A percentile compares a stretch with the other conserved stretches of the same genome.
Evolutionary conservation across 2,113 vertebrate genomes (phyloP).

Genomic region (Vanacampus margaritifer): DNA sequence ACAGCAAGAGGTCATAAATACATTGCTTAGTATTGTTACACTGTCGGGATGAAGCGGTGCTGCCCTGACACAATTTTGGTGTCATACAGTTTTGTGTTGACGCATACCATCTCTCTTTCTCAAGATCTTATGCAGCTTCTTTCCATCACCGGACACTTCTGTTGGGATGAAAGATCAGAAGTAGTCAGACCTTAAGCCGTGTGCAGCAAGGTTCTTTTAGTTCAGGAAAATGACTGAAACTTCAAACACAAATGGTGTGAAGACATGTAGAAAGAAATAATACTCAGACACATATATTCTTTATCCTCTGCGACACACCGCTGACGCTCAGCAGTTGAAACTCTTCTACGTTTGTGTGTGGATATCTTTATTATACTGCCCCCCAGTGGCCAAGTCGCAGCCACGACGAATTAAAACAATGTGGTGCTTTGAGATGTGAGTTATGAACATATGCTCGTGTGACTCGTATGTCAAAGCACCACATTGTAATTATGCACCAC

Average conservation of each 20-base stretch:
- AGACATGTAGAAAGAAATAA: no score
- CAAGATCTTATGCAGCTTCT: constrained; percentile 79
- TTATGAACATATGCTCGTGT: background rate
- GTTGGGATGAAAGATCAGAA: constrained; percentile 16
- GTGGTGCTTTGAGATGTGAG: background rate
- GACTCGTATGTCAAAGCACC: background rate
- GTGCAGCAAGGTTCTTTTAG: no score
- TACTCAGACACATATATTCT: no score
- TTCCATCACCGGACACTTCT: constrained; percentile 75
- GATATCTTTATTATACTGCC: background rate
- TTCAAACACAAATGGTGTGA: no score
- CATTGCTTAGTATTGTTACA: background rate
- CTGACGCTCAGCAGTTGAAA: no score
- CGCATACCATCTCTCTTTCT: constrained; percentile 77
- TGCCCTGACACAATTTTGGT: no score
- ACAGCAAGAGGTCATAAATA: background rate
- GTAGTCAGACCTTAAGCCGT: background rate
- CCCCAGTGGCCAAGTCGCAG: no score
- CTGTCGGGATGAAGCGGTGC: background rate
- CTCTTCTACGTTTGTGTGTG: no score
- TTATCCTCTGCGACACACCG: no score
- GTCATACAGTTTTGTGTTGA: background rate
- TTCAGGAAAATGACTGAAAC: no score
- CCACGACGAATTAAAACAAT: no score
- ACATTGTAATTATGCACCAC: no score